A percentile compares a stretch with the other conserved stretches of the same genome.
phyloP scores from a whole-genome alignment of 1,140 invertebrate genomes.

The Planococcus citri region DNA sequence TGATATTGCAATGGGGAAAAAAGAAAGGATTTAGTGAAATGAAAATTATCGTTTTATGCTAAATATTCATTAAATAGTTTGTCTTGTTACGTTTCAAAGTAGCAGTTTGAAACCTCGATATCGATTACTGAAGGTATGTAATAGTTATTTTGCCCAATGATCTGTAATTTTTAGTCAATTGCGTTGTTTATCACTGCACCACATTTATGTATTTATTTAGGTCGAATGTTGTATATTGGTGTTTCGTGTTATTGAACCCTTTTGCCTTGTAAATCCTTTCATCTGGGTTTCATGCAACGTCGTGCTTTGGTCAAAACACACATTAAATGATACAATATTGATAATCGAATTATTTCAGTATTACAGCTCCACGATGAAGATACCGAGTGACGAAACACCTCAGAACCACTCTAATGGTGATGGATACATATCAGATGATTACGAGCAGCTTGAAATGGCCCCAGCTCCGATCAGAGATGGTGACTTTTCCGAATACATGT shows the following conservation, averaged over 20 bases:
- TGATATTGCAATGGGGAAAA: conserved; percentile 6
- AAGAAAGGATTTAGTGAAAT: background rate
- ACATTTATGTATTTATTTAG: background rate
- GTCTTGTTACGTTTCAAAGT: background rate
- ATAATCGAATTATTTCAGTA: background rate
- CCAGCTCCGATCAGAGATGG: conserved; percentile 39
- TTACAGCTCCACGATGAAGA: background rate
- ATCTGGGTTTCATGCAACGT: too few relatives aligned
- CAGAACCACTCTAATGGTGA: background rate
- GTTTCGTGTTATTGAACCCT: background rate
- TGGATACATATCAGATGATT: background rate
- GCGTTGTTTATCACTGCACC: background rate
- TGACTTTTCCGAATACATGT: conserved; percentile 77
- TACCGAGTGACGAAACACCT: background rate
- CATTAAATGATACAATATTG: background rate
- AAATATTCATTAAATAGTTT: background rate
- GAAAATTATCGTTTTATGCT: background rate
- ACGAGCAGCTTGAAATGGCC: background rate
- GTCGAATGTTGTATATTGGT: conserved; percentile 2
- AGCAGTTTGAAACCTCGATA: too few relatives aligned
- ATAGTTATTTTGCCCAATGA: too few relatives aligned
- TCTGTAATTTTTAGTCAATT: too few relatives aligned
- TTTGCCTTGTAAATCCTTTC: background rate
- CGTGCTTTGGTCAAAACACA: too few relatives aligned
- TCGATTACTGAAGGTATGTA: too few relatives aligned